These are phyloP conservation scores for Drosophila setifemur DNA, from an alignment of 1,140 invertebrate species.

Conservation along the genomic window DNA sequence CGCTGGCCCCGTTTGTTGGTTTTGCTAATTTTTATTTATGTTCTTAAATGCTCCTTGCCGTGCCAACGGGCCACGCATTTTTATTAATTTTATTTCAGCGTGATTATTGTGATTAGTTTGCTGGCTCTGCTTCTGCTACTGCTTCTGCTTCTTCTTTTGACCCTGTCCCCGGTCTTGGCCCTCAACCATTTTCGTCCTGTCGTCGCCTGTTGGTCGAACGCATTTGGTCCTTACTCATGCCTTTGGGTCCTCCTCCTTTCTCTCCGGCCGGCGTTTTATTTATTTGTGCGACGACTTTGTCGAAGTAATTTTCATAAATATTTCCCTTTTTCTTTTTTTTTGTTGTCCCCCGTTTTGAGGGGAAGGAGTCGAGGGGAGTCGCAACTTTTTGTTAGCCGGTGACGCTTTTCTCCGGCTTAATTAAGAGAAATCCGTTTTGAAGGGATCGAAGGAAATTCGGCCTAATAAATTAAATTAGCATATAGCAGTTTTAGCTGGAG, in stretches of 20 bases:
- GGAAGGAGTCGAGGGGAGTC: not conserved
- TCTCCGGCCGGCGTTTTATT: slow-evolving; percentile 42
- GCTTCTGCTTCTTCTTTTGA: not conserved
- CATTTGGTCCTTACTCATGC: too few relatives aligned
- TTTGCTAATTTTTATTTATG: slow-evolving; percentile 81
- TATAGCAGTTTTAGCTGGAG: not conserved
- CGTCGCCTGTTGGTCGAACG: slow-evolving; percentile 6
- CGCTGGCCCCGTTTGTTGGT: slow-evolving; percentile 57
- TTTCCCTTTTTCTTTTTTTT: slow-evolving; percentile 35
- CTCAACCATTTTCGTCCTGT: not conserved
- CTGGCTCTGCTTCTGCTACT: slow-evolving; percentile 2
- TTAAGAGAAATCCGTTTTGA: slow-evolving; percentile 56
- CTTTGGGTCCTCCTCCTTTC: not conserved
- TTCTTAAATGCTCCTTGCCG: slow-evolving; percentile 75
- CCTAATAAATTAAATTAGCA: slow-evolving; percentile 27
- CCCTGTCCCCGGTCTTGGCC: not conserved
- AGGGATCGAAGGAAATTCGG: slow-evolving; percentile 18
- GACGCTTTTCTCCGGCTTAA: slow-evolving; percentile 41
- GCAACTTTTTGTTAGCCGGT: slow-evolving; percentile 35
- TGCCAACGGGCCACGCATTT: slow-evolving; percentile 75
- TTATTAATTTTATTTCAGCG: slow-evolving; percentile 81
- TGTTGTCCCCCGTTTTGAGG: not conserved
- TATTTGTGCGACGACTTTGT: slow-evolving; percentile 66
- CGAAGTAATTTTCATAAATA: slow-evolving; percentile 79
- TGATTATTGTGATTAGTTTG: slow-evolving; percentile 81